These are phyloP conservation scores for Strix uralensis DNA, from an alignment of 2,113 vertebrate species.

Conservation along the genomic window DNA sequence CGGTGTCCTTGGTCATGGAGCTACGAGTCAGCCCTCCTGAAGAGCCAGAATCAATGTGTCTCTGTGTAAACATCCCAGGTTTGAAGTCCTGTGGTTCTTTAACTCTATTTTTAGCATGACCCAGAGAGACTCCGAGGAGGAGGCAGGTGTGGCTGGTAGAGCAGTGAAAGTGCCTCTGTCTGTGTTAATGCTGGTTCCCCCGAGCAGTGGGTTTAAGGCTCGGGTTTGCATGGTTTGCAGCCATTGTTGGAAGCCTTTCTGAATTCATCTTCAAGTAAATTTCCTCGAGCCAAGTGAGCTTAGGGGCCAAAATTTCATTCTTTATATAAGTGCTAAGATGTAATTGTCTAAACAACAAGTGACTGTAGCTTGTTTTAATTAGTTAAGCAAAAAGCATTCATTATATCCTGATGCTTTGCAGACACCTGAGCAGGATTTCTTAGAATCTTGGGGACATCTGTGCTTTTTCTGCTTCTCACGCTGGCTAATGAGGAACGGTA, in stretches of 20 bases:
- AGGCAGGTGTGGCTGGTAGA: background rate
- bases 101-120: background rate
- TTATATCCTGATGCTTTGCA: background rate
- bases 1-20: fast-evolving
- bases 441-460: background rate
- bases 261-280: background rate
- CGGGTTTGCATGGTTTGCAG: background rate
- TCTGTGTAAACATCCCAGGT: background rate
- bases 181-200: background rate
- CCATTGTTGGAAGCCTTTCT: background rate
- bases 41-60: background rate
- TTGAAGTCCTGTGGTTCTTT: background rate
- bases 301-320: background rate
- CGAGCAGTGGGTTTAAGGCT: background rate
- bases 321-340: background rate
- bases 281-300: background rate
- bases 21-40: background rate
- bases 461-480: background rate
- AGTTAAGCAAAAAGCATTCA: background rate
- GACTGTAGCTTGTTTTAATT: background rate
- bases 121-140: background rate
- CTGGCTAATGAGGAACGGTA: background rate
- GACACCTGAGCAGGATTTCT: slow-evolving; percentile 1
- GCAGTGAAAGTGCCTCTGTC: background rate
- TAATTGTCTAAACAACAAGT: background rate